Base-by-base conservation (phyloP, 2,797 vertebrate species). In the Limnodromus scolopaceus region DNA sequence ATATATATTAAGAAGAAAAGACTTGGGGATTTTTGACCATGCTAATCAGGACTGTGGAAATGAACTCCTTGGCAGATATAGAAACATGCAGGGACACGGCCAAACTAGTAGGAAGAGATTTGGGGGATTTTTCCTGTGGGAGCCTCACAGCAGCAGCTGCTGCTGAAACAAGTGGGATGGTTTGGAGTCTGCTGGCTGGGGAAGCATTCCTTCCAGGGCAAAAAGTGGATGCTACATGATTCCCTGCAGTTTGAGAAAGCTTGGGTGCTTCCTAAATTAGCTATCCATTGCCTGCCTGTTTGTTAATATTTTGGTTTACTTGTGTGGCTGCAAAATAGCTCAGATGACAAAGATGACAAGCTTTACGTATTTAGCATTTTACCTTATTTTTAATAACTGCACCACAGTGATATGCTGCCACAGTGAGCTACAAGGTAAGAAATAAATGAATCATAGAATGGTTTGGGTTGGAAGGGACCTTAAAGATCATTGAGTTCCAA, bases 211-310 rank as follows among this genome's bases (percentile, higher is more conserved):
- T 92, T 95, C 90, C 77, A n/a, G 18, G 23, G 71, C 46, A 85
- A 96, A 97, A 95, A 86, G 39, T 34, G 77, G 63, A 36, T 92
- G 76, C 92, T 72, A 54, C 69, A 86, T 3, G 63, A 89, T 87
- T 95, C 85, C 70, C 48, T 79, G 48, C n/a, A 82, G 92, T 95
- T 96, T 96, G 89, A 96, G 96, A 84, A 95, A 93, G 69, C 41
- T 32, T 34, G 87, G 23, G n/a, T 92, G 39, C 77, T 97, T 89
- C 83, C 75, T 92, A 93, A 97, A 97, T 97, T 97, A 92, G 57
- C 69, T 80, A 82, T 38, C 87, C 28, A 86, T 39, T 70, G 65
- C 43, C 38, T 76, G 9, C 2, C 2, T 57, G 6, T 46, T 92
- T 81, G 45, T 75, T 93, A 84, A 11, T 90, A 23, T 54, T 79